A percentile compares a stretch with the other conserved stretches of the same genome.
These are phyloP conservation scores for Dicycla oo DNA, from an alignment of 2,888 invertebrate genomes.

Conservation along the genomic window DNA sequence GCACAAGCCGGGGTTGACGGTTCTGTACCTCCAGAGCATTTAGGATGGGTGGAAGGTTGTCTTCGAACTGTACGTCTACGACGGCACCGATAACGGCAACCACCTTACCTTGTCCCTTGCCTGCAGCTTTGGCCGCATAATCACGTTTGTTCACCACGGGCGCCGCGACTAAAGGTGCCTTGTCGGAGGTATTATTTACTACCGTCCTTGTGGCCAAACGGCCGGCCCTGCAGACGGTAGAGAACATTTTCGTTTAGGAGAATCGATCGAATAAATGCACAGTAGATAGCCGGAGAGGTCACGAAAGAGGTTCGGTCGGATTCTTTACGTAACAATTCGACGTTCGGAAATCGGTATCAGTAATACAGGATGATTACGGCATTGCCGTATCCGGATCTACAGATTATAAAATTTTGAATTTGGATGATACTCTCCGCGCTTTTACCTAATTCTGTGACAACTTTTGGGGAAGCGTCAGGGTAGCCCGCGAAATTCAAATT, in stretches of 20 bases:
- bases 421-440: constrained; percentile 28
- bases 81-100: constrained; percentile 99
- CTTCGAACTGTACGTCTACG: constrained; percentile 99
- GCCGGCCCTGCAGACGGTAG: constrained; percentile 89
- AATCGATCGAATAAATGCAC: constrained; percentile 77
- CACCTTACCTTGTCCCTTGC: constrained; percentile 91
- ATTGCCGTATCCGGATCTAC: constrained; percentile 60
- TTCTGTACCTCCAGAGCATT: constrained; percentile 98
- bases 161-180: constrained; percentile 86
- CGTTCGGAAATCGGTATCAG: constrained; percentile 62
- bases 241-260: constrained; percentile 84
- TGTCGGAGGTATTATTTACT: constrained; percentile 89
- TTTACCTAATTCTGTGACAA: not conserved
- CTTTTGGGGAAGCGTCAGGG: not conserved
- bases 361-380: constrained; percentile 60
- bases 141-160: constrained; percentile 85
- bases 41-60: constrained; percentile 97
- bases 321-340: constrained; percentile 82
- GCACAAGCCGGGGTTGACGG: constrained; percentile 94
- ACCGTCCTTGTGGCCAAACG: constrained; percentile 88
- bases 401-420: constrained; percentile 31
- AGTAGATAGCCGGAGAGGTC: constrained; percentile 71
- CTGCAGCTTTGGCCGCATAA: constrained; percentile 83
- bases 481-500: too few relatives aligned
- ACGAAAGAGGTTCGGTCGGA: constrained; percentile 72